phyloP scores from a whole-genome alignment of 2,797 vertebrate genomes.

The Parambassis ranga region DNA sequence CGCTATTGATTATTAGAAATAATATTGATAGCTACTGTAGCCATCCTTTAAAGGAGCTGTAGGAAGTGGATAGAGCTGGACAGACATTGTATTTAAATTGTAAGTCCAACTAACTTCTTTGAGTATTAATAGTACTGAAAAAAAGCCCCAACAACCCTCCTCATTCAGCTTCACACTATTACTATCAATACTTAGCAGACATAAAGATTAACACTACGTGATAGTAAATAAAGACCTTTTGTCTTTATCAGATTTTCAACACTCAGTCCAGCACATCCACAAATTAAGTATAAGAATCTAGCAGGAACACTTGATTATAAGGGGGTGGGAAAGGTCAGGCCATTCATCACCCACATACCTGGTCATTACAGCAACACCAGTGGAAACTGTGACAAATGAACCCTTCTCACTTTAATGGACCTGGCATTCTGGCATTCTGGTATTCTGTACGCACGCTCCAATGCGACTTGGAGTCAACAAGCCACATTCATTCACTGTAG shows the following conservation, averaged over 20 bases:
- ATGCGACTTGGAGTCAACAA: constrained; percentile 71
- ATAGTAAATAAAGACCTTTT: background rate
- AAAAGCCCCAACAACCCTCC: no score
- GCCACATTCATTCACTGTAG: constrained; percentile 58
- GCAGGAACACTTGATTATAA: constrained; percentile 66
- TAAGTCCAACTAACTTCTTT: no score
- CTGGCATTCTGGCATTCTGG: constrained; percentile 77
- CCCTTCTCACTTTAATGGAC: constrained; percentile 75
- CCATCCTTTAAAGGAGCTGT: no score
- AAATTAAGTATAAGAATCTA: constrained; percentile 59
- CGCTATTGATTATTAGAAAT: no score
- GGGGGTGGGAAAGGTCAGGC: constrained; percentile 73
- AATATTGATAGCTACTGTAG: no score
- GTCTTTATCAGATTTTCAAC: background rate
- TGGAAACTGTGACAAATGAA: constrained; percentile 76
- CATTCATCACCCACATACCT: constrained; percentile 75
- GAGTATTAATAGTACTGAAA: no score
- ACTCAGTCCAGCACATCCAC: constrained; percentile 13
- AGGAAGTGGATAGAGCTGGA: no score
- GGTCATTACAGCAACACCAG: constrained; percentile 72
- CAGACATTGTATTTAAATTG: no score
- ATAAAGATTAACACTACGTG: background rate
- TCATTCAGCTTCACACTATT: background rate
- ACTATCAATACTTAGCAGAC: background rate
- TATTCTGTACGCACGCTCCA: constrained; percentile 55